Evolutionary conservation across 2,888 invertebrate genomes (phyloP), one percentile per base, ranked within the genome.

Genomic region (Dolichopus griseipennis): DNA sequence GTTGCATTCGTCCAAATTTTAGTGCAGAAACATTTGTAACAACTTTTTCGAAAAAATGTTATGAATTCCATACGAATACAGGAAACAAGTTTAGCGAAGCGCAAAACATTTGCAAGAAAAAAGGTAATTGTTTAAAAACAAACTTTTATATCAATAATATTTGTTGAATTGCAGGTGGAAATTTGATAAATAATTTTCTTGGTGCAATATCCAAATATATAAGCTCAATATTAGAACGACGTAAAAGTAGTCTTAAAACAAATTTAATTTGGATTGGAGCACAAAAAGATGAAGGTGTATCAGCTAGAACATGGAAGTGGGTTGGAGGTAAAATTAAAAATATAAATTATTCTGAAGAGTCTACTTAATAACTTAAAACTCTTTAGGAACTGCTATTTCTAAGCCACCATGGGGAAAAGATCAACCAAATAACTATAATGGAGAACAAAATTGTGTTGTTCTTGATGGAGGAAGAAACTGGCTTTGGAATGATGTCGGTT

Each of bases 401-500:
- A 88, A 87, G 74, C 92, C 93, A 6, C 86, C 92, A 0, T 95
- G 95, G 95, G 95, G 94, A 66, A 92, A 93, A 78, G 95, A 95
- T 76, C 95, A 95, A 77, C 95, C 95, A 0, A 95, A 95, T 80
- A 95, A 95, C 78, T 95, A 95, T 83, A 95, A 95, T 78, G 94
- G 95, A 0, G 93, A 95, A 76, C 95, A 95, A 79, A 95, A 95
- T 79, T 95, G 95, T 82, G 93, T 91, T n/a, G 94, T 95, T 18
- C 83, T 95, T 72, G 95, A 95, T 78, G 95, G 95, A 1, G 94
- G 92, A 0, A 85, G 93, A 66, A 88, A 89, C 70, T 95, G 95
- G 95, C 83, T 91, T 0, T 95, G 95, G 95, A 95, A 95, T 79
- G 95, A 95, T 80, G 94, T 95, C 33, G 94, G 94, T 67, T 95